phyloP scores from a whole-genome alignment of 2,888 invertebrate species.

The Andrena minutula region DNA sequence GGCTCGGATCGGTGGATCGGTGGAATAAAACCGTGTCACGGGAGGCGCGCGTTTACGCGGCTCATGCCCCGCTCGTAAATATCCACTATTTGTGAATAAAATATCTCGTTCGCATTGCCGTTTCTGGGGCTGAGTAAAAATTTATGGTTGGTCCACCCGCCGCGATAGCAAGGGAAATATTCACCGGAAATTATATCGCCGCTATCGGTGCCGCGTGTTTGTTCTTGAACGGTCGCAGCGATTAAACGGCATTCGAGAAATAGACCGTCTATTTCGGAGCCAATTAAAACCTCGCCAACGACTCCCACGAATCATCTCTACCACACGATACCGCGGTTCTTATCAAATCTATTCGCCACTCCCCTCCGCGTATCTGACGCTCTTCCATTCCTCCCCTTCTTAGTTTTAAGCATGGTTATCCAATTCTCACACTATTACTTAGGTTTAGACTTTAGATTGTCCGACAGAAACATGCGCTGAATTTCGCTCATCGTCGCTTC shows the following conservation, averaged over 20 bases:
- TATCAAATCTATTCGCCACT: background rate
- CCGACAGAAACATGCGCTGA: no score
- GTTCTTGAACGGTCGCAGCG: background rate
- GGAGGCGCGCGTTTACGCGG: background rate
- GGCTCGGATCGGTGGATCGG: background rate
- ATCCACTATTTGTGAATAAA: conserved; percentile 33
- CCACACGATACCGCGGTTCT: conserved; percentile 2
- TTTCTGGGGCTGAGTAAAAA: conserved; percentile 11
- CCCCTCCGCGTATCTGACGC: no score
- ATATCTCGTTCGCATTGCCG: conserved; percentile 18
- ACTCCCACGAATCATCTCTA: background rate
- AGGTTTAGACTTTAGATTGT: no score
- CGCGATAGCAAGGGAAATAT: conserved; percentile 40
- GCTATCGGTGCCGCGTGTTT: conserved; percentile 35
- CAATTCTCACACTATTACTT: no score
- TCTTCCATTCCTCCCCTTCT: no score
- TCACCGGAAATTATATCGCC: conserved; percentile 35
- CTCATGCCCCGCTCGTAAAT: conserved; percentile 30
- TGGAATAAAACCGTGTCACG: background rate
- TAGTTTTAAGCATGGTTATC: no score
- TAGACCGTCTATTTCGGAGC: conserved; percentile 38
- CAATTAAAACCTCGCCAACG: conserved; percentile 30
- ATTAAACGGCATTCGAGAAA: conserved; percentile 33
- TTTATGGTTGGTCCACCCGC: conserved; percentile 4
- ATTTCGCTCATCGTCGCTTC: no score